These are phyloP conservation scores for Gandaritis pyraliata DNA, from an alignment of 2,888 invertebrate species.

Conservation along the genomic window DNA sequence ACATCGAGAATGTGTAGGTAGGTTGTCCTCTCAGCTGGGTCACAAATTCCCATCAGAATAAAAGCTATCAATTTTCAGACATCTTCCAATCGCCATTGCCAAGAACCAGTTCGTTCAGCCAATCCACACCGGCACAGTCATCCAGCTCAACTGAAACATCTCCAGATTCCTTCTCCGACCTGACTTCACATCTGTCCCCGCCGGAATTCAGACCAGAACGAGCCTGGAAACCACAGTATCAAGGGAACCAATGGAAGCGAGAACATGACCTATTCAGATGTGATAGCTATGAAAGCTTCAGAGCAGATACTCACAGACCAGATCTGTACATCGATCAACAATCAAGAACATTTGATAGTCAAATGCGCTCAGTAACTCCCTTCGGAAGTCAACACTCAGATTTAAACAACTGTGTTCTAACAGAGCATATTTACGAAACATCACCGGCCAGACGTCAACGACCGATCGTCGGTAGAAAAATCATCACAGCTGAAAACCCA, in stretches of 20 bases:
- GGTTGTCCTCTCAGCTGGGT: too few relatives aligned
- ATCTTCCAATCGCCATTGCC: constrained; percentile 40
- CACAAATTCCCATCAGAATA: not conserved
- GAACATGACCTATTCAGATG: constrained; percentile 4
- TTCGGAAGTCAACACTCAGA: constrained; percentile 5
- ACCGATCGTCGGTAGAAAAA: constrained; percentile 68
- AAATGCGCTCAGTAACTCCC: not conserved
- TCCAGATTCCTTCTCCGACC: constrained; percentile 67
- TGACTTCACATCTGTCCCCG: constrained; percentile 36
- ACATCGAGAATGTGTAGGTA: too few relatives aligned
- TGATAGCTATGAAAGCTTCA: constrained; percentile 1
- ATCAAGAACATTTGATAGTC: not conserved
- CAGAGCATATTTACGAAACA: constrained; percentile 35
- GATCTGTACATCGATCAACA: constrained; percentile 6
- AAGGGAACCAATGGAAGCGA: constrained; percentile 9
- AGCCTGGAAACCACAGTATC: constrained; percentile 25
- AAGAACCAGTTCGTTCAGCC: constrained; percentile 38
- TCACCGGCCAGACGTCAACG: constrained; percentile 52
- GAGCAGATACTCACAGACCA: constrained; percentile 1
- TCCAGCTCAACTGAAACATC: constrained; percentile 73
- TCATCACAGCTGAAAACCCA: constrained; percentile 50
- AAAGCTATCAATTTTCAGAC: constrained; percentile 47
- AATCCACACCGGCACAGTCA: constrained; percentile 56
- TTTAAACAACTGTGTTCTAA: constrained; percentile 4
- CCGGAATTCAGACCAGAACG: constrained; percentile 22